phyloP scores from a whole-genome alignment of 2,113 vertebrate species.

The Lycocorax pyrrhopterus region DNA sequence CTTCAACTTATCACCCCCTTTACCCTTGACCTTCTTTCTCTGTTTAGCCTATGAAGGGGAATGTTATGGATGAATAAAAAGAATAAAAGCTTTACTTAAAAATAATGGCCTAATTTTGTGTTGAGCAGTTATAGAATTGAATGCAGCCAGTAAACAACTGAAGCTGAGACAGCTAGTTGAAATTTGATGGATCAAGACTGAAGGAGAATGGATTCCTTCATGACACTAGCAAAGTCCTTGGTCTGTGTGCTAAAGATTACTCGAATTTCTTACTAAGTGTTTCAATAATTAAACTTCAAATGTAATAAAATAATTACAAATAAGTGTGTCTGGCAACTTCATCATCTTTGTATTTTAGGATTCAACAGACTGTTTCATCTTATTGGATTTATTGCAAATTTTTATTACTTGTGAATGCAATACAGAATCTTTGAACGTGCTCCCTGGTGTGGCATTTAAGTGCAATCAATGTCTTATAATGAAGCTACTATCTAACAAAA shows the following conservation, averaged over 20 bases:
- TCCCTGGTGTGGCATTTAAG: constrained; percentile 62
- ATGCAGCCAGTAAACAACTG: background rate
- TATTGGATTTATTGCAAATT: constrained; percentile 38
- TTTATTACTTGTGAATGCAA: constrained; percentile 35
- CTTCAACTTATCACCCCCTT: background rate
- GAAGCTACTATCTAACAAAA: constrained; percentile 51
- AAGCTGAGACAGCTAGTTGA: background rate
- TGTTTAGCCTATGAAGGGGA: background rate
- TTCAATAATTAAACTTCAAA: background rate
- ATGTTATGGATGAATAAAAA: background rate
- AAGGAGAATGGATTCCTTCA: background rate
- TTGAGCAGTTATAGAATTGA: background rate
- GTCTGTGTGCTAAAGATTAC: background rate
- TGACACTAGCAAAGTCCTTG: background rate
- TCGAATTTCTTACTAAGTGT: constrained; percentile 10
- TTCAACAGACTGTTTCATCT: background rate
- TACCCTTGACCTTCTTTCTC: background rate
- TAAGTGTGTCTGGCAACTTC: background rate
- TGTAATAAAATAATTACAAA: background rate
- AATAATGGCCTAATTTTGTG: background rate
- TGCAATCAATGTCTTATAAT: constrained; percentile 52
- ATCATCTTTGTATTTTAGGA: constrained; percentile 28
- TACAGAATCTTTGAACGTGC: constrained; percentile 22
- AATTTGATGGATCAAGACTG: background rate
- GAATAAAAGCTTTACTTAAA: background rate